A percentile compares a stretch with the other conserved stretches of the same genome.
phyloP scores from a whole-genome alignment of 1,140 invertebrate species.

The Panagrolaimus sp. region DNA sequence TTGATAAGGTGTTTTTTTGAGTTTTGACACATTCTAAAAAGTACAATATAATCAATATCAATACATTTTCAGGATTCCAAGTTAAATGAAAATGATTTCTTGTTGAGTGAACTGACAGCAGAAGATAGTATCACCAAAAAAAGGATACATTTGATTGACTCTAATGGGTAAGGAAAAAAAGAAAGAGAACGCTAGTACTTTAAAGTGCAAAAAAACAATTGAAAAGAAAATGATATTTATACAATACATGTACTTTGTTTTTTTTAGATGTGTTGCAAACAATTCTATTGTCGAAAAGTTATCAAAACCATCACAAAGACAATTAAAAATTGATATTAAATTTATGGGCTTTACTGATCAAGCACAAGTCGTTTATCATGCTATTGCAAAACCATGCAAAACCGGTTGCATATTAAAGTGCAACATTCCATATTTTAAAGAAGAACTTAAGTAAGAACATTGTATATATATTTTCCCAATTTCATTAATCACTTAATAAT shows the following conservation, averaged over 20 bases:
- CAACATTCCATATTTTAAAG: slow-evolving; percentile 1
- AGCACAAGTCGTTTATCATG: slow-evolving; percentile 11
- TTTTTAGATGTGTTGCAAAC: slow-evolving; percentile 9
- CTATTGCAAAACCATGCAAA: slow-evolving; percentile 7
- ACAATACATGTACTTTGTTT: background rate
- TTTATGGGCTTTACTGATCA: slow-evolving; percentile 12
- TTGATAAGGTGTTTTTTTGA: slow-evolving; percentile 12
- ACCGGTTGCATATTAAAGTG: background rate
- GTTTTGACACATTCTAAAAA: background rate
- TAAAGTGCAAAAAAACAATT: no score
- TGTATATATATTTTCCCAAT: no score
- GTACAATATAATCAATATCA: background rate
- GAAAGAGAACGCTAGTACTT: no score
- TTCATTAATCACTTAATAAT: no score
- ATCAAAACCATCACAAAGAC: slow-evolving; percentile 8
- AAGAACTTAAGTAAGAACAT: no score
- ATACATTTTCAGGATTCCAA: slow-evolving; percentile 8
- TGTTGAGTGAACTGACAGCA: slow-evolving; percentile 2
- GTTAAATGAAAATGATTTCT: slow-evolving; percentile 9
- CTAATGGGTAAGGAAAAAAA: slow-evolving; percentile 7
- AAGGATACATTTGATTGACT: slow-evolving; percentile 7
- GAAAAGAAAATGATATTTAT: no score
- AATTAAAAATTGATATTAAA: slow-evolving; percentile 9
- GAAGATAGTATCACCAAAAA: slow-evolving; percentile 14
- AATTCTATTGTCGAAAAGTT: slow-evolving; percentile 1